Evolutionary conservation across 1,140 invertebrate species (phyloP).

Genomic region (Paraescarpia echinospica): DNA sequence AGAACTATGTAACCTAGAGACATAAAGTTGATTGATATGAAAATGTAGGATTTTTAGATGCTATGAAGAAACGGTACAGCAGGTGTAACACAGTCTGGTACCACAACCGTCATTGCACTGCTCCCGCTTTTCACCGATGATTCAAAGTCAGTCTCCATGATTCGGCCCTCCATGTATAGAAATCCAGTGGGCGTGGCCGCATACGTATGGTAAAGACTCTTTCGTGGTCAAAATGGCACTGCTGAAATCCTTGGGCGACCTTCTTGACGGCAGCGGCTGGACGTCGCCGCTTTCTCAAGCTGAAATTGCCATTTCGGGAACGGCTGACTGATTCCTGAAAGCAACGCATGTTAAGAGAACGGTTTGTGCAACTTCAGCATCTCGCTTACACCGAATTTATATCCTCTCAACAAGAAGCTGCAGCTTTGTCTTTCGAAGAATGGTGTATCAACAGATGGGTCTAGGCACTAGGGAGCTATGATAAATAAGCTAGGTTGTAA

Average conservation of each 20-base stretch:
- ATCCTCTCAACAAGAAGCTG: too few relatives aligned
- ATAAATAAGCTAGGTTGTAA: too few relatives aligned
- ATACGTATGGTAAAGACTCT: not conserved
- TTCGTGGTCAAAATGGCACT: not conserved
- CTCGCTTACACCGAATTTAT: too few relatives aligned
- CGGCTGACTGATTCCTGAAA: too few relatives aligned
- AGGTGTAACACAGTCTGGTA: not conserved
- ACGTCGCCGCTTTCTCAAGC: not conserved
- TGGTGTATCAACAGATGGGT: too few relatives aligned
- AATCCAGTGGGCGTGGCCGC: not conserved
- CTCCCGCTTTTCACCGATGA: not conserved
- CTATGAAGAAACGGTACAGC: too few relatives aligned
- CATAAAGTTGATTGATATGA: too few relatives aligned
- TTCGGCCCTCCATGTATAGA: constrained; percentile 2
- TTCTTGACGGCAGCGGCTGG: not conserved
- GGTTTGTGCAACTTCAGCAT: not conserved
- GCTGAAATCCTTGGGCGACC: not conserved
- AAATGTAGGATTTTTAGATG: too few relatives aligned
- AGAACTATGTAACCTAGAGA: too few relatives aligned
- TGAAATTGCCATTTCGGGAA: not conserved
- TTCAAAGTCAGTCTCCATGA: constrained; percentile 11
- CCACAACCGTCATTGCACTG: not conserved
- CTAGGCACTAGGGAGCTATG: too few relatives aligned
- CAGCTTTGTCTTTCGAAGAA: too few relatives aligned
- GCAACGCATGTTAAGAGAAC: constrained; percentile 2